phyloP scores from a whole-genome alignment of 2,888 invertebrate genomes.

The Ennomos fuscantarius region DNA sequence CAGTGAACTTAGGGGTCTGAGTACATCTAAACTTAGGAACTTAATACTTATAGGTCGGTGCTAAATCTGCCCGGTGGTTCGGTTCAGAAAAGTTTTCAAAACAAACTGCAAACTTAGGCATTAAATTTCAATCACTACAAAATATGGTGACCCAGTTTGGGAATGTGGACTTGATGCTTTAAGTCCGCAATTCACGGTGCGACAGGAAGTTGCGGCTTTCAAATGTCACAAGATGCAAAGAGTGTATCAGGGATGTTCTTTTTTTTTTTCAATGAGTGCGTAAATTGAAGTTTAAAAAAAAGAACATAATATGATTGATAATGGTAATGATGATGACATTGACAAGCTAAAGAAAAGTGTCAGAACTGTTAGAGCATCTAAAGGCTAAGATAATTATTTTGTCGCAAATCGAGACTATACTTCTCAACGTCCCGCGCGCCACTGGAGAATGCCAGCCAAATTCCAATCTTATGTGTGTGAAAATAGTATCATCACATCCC shows the following conservation, averaged over 20 bases:
- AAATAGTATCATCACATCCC: no score
- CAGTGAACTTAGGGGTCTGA: slow-evolving; percentile 34
- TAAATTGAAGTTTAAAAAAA: no score
- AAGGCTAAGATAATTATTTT: no score
- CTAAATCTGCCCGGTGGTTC: slow-evolving; percentile 33
- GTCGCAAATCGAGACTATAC: no score
- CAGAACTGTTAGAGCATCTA: no score
- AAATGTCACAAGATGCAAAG: slow-evolving; percentile 2
- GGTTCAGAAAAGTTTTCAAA: slow-evolving; percentile 51
- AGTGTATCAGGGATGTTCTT: not conserved
- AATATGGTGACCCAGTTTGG: slow-evolving; percentile 57
- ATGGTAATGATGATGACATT: no score
- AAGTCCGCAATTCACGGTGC: slow-evolving; percentile 33
- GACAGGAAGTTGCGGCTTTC: slow-evolving; percentile 27
- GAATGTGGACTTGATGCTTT: slow-evolving; percentile 46
- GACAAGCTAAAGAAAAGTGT: no score
- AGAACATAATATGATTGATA: no score
- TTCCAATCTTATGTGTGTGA: no score
- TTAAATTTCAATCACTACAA: slow-evolving; percentile 70
- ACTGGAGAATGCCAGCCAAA: no score
- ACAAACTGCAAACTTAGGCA: slow-evolving; percentile 56
- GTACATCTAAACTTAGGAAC: slow-evolving; percentile 35
- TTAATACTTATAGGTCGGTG: slow-evolving; percentile 34
- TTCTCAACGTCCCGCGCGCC: no score
- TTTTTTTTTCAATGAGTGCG: not conserved